A percentile compares a stretch with the other conserved stretches of the same genome.
Evolutionary conservation across 2,113 vertebrate species (phyloP).

Genomic region (Naja naja): DNA sequence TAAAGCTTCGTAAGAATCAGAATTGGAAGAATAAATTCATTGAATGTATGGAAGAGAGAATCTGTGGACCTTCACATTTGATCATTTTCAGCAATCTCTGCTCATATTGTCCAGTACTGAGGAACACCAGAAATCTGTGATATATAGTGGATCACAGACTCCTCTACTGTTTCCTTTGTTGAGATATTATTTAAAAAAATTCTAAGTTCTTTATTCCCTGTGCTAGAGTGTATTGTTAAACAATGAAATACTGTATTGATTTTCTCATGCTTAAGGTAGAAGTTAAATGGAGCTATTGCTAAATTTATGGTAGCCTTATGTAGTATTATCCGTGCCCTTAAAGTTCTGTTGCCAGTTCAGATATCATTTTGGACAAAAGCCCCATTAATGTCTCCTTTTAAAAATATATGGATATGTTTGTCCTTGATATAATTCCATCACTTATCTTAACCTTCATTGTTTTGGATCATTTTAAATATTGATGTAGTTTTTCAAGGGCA

Average conservation of each 20-base stretch:
- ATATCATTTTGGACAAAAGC: neutral
- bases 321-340: neutral
- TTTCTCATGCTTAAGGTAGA: neutral
- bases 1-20: neutral
- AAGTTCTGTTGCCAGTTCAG: neutral
- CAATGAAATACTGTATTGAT: neutral
- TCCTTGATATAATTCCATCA: conserved; percentile 10
- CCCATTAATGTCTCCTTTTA: neutral
- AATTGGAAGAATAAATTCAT: neutral
- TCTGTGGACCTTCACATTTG: neutral
- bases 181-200: neutral
- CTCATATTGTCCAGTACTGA: neutral
- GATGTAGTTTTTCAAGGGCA: neutral
- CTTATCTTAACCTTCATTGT: neutral
- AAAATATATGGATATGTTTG: neutral
- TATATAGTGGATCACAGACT: neutral
- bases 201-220: neutral
- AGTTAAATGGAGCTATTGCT: neutral
- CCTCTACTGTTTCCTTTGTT: neutral
- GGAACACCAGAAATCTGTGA: neutral
- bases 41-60: neutral
- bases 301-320: neutral
- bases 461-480: neutral
- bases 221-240: neutral
- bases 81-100: neutral